Base-by-base conservation (phyloP, 30 jellyfish, hydroid and myxozoan species). In the Pelagia noctiluca region DNA sequence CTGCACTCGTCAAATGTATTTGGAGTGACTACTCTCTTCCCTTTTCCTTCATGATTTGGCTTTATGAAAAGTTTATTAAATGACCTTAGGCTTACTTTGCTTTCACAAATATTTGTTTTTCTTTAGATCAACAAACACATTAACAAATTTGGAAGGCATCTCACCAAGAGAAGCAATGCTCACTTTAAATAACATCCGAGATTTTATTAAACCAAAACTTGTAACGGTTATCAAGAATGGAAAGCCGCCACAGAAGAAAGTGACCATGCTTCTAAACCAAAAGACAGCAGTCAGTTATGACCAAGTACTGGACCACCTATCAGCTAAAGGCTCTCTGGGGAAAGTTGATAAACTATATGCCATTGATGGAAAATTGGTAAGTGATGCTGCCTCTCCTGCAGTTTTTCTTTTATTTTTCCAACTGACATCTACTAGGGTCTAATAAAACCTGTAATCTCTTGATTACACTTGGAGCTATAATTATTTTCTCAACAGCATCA, bases 181-280 rank as follows among this genome's bases (percentile, higher is more conserved):
- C 23, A 80, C 71, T 57, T 46, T 80, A 32, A 86, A 86, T 26
- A 90, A 71, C 23, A 47, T 46, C 30, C 69, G 95, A 35, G 98
- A 92, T 48, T 92, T 79, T 66, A 92, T 92, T 26, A 92, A 92
- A 63, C 98, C 98, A 13, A 92, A 92, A 85, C 92, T 92, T 18
- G 98, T 92, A 61, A 92, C 98, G 34, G 98, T 92, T 13, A 92
- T 92, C 62, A 86, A 90, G 72, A 92, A 92, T 86, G 98, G 98
- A 13, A 92, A 92, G 68, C 98, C 98, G 3, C 98, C 98, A 29
- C 98, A 92, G 52, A 86, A 82, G 71, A 92, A 92, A 73, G 98
- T 92, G 37, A 92, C 98, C 19, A 68, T 92, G 91, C 82, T 92
- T 35, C 79, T 92, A 24, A 92, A 92, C 61, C 88, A 75, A 42